Percentiles rank a stretch among this genome's conserved stretches.
Evolutionary conservation across 2,888 invertebrate genomes (phyloP).

Genomic region (Drosophila maculinotata): DNA sequence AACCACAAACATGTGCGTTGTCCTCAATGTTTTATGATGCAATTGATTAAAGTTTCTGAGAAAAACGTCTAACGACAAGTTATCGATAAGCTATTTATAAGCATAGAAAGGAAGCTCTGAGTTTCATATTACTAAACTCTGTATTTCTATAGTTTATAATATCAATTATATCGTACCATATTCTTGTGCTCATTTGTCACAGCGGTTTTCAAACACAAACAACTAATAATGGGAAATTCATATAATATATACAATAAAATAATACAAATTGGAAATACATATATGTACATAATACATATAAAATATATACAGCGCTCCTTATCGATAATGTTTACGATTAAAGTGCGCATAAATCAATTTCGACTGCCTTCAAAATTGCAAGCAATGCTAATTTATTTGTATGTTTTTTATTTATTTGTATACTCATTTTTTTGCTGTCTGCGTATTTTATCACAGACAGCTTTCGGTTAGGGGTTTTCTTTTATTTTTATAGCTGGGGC

Average conservation of each 20-base stretch:
- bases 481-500: not conserved
- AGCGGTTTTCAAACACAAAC: slow-evolving; percentile 26
- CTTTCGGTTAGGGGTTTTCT: not conserved
- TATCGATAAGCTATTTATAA: slow-evolving; percentile 7
- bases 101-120: not conserved
- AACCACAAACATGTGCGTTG: slow-evolving; percentile 5
- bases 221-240: slow-evolving; percentile 14
- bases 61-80: slow-evolving; percentile 8
- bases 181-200: slow-evolving; percentile 33
- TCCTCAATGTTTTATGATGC: slow-evolving; percentile 23
- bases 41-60: slow-evolving; percentile 37
- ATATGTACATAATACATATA: not conserved
- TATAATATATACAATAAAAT: too few species aligned
- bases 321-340: slow-evolving; percentile 26
- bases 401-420: not conserved
- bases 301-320: slow-evolving; percentile 7
- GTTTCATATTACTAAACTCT: slow-evolving; percentile 21
- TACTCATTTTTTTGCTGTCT: slow-evolving; percentile 1
- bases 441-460: not conserved
- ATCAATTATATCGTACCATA: not conserved
- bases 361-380: slow-evolving; percentile 16
- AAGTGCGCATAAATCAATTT: slow-evolving; percentile 47
- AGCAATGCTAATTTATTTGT: slow-evolving; percentile 36
- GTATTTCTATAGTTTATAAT: not conserved
- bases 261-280: not conserved